These are phyloP conservation scores for Odontomyia ornata DNA, from an alignment of 2,888 invertebrate species.

Conservation along the genomic window DNA sequence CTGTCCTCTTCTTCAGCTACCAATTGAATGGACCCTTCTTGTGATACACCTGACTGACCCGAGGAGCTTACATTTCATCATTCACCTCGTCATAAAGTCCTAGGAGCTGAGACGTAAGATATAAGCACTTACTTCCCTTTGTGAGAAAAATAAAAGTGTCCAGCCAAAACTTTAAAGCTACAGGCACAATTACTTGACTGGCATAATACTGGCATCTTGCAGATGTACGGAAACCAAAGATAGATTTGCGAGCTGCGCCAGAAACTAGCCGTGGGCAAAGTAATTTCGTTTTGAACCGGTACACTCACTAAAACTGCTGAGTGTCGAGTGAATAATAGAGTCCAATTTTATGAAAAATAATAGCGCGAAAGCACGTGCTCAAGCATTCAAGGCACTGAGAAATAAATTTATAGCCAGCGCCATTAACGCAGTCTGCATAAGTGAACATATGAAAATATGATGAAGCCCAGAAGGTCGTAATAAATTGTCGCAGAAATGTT, in stretches of 20 bases:
- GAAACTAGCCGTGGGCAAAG: constrained; percentile 11
- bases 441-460: too few species aligned
- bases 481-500: too few species aligned
- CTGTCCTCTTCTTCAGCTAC: neutral
- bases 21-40: constrained; percentile 34
- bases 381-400: neutral
- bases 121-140: constrained; percentile 13
- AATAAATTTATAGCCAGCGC: neutral
- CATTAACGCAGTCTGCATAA: too few species aligned
- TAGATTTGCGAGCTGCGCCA: neutral
- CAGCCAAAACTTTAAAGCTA: neutral
- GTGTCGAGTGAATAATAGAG: neutral
- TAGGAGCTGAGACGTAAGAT: neutral
- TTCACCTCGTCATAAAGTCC: constrained; percentile 21
- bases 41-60: constrained; percentile 47
- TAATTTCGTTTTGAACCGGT: constrained; percentile 3
- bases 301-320: neutral
- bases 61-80: constrained; percentile 46
- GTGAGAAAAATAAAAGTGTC: constrained; percentile 41
- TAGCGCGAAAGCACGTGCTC: constrained; percentile 4
- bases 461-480: too few species aligned
- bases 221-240: constrained; percentile 8
- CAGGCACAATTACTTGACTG: neutral
- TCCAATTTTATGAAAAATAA: neutral
- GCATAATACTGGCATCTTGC: constrained; percentile 12